Evolutionary conservation across 2,888 invertebrate genomes (phyloP).

Genomic region (Ormyrus rosae): DNA sequence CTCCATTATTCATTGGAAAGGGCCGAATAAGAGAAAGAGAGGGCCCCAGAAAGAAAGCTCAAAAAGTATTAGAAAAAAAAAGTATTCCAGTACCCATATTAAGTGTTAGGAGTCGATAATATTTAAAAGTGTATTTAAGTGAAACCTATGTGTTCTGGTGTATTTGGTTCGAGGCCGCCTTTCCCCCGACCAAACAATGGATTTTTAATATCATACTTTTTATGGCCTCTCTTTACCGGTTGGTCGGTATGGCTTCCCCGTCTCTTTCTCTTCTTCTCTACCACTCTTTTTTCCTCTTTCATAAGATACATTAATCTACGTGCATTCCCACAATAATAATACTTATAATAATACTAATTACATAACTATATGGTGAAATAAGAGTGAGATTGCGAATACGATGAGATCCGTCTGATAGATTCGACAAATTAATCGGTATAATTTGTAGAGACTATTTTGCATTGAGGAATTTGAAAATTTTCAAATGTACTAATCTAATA

Average conservation of each 20-base stretch:
- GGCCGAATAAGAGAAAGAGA: neutral
- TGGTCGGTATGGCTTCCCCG: neutral
- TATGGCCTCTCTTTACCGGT: too few relatives aligned
- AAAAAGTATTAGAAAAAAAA: neutral
- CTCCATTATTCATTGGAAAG: conserved; percentile 23
- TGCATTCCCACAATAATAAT: conserved; percentile 16
- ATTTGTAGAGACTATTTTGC: conserved; percentile 2
- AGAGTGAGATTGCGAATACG: conserved; percentile 32
- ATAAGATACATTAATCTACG: neutral
- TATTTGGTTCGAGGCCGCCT: too few relatives aligned
- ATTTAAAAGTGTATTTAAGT: too few relatives aligned
- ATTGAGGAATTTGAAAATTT: conserved; percentile 25
- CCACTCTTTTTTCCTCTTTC: neutral
- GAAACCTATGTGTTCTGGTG: too few relatives aligned
- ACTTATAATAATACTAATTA: conserved; percentile 7
- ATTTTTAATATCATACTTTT: too few relatives aligned
- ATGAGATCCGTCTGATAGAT: neutral
- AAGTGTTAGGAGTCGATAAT: too few relatives aligned
- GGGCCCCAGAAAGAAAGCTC: too few relatives aligned
- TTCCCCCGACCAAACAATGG: too few relatives aligned
- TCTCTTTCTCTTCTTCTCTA: neutral
- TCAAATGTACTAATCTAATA: neutral
- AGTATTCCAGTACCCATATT: neutral
- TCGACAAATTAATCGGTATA: conserved; percentile 3
- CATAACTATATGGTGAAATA: conserved; percentile 17